Conservation (phyloP, 2,888 invertebrate genomes). For the Eurytoma adleriae region DNA sequence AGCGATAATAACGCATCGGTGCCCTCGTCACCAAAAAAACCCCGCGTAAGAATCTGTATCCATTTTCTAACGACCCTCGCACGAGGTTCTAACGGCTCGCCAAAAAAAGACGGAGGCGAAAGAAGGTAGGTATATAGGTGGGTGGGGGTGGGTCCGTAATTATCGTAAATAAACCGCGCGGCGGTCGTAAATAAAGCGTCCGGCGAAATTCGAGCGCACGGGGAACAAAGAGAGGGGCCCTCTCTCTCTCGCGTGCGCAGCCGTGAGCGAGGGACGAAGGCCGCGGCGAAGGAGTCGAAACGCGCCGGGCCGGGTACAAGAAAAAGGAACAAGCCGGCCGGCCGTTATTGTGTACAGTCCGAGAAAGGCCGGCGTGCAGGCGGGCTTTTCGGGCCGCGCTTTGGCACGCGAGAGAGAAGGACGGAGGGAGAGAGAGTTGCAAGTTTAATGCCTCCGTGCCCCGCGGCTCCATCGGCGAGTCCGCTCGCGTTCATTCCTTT, state of each 20-base stretch:
- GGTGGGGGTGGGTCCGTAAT: constrained; percentile 12
- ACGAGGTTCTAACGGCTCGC: too few species aligned
- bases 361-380: too few species aligned
- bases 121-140: too few species aligned
- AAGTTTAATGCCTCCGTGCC: constrained; percentile 49
- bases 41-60: too few species aligned
- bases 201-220: constrained; percentile 17
- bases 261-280: neutral
- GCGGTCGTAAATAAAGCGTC: constrained; percentile 49
- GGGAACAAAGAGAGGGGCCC: constrained; percentile 38
- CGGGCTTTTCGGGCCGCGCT: neutral
- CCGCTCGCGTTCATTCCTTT: neutral
- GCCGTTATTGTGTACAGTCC: constrained; percentile 23
- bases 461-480: neutral
- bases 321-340: neutral
- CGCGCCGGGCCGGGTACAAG: neutral
- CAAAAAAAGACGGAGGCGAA: too few species aligned
- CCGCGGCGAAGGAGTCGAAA: constrained; percentile 21
- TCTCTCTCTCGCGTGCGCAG: constrained; percentile 28
- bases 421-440: constrained; percentile 34
- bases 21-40: too few species aligned
- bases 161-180: constrained; percentile 49
- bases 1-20: too few species aligned
- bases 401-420: constrained; percentile 11
- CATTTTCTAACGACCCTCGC: too few species aligned